Percentiles rank a stretch among this genome's conserved stretches.
phyloP scores from a whole-genome alignment of 2,888 invertebrate genomes.

The Bruchidius siliquastri region DNA sequence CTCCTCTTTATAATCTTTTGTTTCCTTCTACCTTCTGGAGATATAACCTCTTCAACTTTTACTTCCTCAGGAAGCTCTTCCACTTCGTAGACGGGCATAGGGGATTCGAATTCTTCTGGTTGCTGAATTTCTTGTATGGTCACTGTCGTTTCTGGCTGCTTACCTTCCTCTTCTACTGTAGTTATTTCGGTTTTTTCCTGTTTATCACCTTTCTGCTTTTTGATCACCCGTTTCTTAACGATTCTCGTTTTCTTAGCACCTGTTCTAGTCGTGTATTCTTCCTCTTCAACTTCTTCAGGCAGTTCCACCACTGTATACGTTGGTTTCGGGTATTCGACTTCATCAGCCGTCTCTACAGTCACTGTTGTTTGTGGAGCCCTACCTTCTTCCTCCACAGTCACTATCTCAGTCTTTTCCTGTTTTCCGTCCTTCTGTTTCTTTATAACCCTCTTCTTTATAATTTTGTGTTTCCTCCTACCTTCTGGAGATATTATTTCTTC shows the following conservation, averaged over 20 bases:
- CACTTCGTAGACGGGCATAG: constrained; percentile 3
- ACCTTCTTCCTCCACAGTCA: constrained; percentile 35
- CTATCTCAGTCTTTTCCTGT: constrained; percentile 38
- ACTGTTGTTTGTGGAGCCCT: constrained; percentile 32
- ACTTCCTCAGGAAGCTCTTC: constrained; percentile 27
- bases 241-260: constrained; percentile 43
- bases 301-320: constrained; percentile 21
- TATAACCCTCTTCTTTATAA: constrained; percentile 30
- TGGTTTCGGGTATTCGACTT: constrained; percentile 20
- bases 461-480: constrained; percentile 61
- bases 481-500: constrained; percentile 25
- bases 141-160: constrained; percentile 36
- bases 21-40: constrained; percentile 4
- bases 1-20: constrained; percentile 43
- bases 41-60: constrained; percentile 12
- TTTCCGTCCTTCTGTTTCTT: constrained; percentile 32
- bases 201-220: constrained; percentile 43
- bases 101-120: background rate
- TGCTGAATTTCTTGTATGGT: constrained; percentile 34
- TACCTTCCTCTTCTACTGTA: constrained; percentile 41
- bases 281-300: constrained; percentile 14
- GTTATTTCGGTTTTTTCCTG: constrained; percentile 37
- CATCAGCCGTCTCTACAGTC: constrained; percentile 37
- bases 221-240: constrained; percentile 44
- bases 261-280: constrained; percentile 39